Conservation (phyloP, 1,140 invertebrate genomes). For the Bombus sibiricus region DNA sequence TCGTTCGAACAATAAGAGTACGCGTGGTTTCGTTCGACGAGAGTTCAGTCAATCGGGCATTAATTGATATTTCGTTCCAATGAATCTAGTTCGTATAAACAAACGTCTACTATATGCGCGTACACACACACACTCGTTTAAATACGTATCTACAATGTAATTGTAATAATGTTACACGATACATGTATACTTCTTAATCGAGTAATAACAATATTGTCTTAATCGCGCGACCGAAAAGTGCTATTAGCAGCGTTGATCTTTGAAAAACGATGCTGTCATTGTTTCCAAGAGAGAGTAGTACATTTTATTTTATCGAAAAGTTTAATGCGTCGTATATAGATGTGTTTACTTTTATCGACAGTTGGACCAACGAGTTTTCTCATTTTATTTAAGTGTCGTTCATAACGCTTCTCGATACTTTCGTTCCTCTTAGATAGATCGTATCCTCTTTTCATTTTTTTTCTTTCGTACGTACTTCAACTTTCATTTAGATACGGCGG, state of each 20-base stretch:
- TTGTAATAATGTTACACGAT: slow-evolving; percentile 36
- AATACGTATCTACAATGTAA: slow-evolving; percentile 12
- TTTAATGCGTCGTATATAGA: slow-evolving; percentile 3
- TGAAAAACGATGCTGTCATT: slow-evolving; percentile 50
- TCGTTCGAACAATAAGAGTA: neutral
- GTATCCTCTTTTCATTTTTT: too few species aligned
- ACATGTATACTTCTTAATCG: neutral
- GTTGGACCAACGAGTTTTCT: slow-evolving; percentile 61
- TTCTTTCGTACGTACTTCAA: slow-evolving; percentile 29
- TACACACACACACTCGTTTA: neutral
- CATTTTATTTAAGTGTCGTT: slow-evolving; percentile 30
- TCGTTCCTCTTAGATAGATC: slow-evolving; percentile 60
- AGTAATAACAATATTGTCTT: neutral
- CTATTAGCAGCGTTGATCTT: slow-evolving; percentile 65
- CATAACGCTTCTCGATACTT: slow-evolving; percentile 38
- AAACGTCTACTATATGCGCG: neutral
- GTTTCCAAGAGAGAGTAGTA: slow-evolving; percentile 36
- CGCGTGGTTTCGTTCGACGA: neutral
- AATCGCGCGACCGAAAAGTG: slow-evolving; percentile 62
- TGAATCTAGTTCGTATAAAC: neutral
- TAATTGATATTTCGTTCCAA: neutral
- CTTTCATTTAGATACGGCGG: slow-evolving; percentile 54
- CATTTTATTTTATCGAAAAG: slow-evolving; percentile 36
- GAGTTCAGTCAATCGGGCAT: neutral
- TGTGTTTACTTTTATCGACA: slow-evolving; percentile 49